These are phyloP conservation scores for Triplophysa bombifrons DNA, from an alignment of 2,797 vertebrate species.

Conservation along the genomic window DNA sequence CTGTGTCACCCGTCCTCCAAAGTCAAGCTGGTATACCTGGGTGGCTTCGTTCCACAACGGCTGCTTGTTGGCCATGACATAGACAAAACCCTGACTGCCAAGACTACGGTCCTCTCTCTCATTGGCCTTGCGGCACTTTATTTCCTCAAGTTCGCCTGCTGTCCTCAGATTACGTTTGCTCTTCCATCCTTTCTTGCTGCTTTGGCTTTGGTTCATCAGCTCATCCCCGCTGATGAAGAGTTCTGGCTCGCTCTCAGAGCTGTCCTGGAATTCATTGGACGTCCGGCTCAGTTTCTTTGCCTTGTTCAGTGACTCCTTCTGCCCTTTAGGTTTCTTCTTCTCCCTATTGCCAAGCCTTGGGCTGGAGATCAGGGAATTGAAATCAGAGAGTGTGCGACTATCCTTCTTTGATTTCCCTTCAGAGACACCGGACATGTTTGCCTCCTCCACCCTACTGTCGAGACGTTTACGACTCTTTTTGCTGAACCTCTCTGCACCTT, in stretches of 20 bases:
- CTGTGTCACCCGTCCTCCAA: slow-evolving; percentile 96
- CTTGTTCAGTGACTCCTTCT: slow-evolving; percentile 91
- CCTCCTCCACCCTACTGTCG: slow-evolving; percentile 89
- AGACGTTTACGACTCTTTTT: slow-evolving; percentile 94
- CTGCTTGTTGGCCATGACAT: slow-evolving; percentile 99
- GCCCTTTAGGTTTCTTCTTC: slow-evolving; percentile 96
- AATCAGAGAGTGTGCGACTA: slow-evolving; percentile 89
- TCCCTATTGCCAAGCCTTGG: slow-evolving; percentile 92
- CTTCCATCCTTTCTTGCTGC: slow-evolving; percentile 97
- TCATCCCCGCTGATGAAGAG: slow-evolving; percentile 98
- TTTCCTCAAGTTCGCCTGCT: slow-evolving; percentile 89
- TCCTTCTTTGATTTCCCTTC: slow-evolving; percentile 96
- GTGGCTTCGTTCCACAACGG: slow-evolving; percentile 98
- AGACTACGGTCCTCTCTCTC: slow-evolving; percentile 95
- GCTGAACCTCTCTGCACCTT: slow-evolving; percentile 90
- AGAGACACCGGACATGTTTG: slow-evolving; percentile 85
- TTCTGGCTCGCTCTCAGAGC: slow-evolving; percentile 97
- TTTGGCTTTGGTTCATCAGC: slow-evolving; percentile 97
- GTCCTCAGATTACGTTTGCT: slow-evolving; percentile 90
- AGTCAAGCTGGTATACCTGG: slow-evolving; percentile 98
- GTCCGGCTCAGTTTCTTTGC: slow-evolving; percentile 93
- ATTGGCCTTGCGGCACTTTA: slow-evolving; percentile 93
- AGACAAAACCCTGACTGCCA: slow-evolving; percentile 97
- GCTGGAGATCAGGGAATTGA: slow-evolving; percentile 95
- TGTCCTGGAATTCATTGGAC: slow-evolving; percentile 97